phyloP scores from a whole-genome alignment of 2,113 vertebrate genomes.

The Elachura formosa region DNA sequence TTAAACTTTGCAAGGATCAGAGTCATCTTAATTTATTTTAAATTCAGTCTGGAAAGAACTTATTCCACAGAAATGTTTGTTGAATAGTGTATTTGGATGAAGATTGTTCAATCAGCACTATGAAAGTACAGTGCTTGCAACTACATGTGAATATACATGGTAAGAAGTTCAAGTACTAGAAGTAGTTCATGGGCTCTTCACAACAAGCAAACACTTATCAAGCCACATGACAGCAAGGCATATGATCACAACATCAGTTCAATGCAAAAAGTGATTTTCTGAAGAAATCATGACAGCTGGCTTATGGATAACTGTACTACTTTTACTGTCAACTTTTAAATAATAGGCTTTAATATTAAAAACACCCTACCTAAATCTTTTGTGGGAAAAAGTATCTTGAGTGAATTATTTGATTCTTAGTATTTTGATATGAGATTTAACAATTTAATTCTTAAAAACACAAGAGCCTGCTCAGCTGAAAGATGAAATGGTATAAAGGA shows the following conservation, averaged over 20 bases:
- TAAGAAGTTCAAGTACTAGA: not conserved
- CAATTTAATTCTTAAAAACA: not conserved
- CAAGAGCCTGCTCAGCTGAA: not conserved
- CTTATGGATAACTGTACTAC: not conserved
- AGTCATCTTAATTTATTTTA: not conserved
- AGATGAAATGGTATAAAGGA: not conserved
- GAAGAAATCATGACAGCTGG: not conserved
- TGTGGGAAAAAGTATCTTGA: not conserved
- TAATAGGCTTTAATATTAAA: not conserved
- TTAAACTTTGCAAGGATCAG: not conserved
- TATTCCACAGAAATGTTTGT: not conserved
- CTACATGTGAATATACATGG: not conserved
- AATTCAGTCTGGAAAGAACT: not conserved
- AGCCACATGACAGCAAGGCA: not conserved
- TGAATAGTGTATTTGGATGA: conserved; percentile 12
- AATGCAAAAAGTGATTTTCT: not conserved
- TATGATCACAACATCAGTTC: not conserved
- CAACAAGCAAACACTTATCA: not conserved
- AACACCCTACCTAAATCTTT: not conserved
- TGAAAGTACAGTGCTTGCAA: not conserved
- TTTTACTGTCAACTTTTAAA: not conserved
- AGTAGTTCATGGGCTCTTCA: not conserved
- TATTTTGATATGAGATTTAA: not conserved
- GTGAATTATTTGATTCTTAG: not conserved
- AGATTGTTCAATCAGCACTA: not conserved